Evolutionary conservation across 2,797 vertebrate genomes (phyloP), one percentile per base, ranked within the genome.

Genomic region (Trematomus bernacchii): DNA sequence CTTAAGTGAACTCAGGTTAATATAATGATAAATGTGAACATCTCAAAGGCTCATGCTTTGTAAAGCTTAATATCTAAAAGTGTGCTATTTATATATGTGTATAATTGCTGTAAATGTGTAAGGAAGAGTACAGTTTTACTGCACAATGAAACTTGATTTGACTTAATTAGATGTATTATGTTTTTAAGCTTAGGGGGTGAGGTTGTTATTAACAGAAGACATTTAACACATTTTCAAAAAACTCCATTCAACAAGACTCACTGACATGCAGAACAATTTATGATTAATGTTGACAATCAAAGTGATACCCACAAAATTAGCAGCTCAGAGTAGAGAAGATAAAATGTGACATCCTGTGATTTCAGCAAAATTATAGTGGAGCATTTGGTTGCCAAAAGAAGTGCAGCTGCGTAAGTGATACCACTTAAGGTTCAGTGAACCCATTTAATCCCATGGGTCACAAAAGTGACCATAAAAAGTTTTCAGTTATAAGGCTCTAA

Each of bases 11-110:
- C 46, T 73, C 61, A 33, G 44, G 77, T 66, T 81, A 83, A 83
- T 62, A 83, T 51, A 47, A 74, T 71, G 67, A 85, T 84, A 51
- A 90, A 83, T 87, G 71, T 19, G 55, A 40, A 40, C 8, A 70
- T 46, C 55, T 81, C 75, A 85, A 86, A 82, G 76, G 71, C 33
- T 51, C 7, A 3, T 30, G 27, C 19, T 60, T 68, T 84, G 52
- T 83, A 60, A 83, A 68, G 66, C 46, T 11, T 15, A 54, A 33
- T 71, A 72, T 61, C 54, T 62, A 43, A n/a, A 51, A 52, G 60
- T 66, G 33, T 37, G 33, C 33, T 57, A 57, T 83, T 77, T 80
- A 74, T 55, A 57, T 58, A 44, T 59, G 27, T 58, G 51, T 66
- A 65, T n/a, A 71, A 51, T 50, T 61, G 10, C 46, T 61, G 44